Base-by-base conservation (phyloP, 2,113 vertebrate species). In the Panurus biarmicus region DNA sequence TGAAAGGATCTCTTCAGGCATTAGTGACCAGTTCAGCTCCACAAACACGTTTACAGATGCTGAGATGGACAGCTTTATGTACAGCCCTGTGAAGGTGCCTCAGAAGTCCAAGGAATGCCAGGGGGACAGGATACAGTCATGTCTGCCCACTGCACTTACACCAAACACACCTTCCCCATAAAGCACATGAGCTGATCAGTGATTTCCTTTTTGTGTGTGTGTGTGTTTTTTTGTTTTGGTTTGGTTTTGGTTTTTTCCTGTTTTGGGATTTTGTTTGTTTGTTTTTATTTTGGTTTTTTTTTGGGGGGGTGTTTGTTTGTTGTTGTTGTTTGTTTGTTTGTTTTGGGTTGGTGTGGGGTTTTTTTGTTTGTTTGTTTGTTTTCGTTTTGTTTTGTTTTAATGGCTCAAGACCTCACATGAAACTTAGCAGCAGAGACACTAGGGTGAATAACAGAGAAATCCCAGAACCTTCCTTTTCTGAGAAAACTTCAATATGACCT, bases 391-490 rank as follows among this genome's bases (percentile, higher is more conserved):
- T 60, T 53, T 57, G 12, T 38, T 92, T 57, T n/a, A 76, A 23
- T 29, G 29, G 5, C 24, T 77, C 10, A 1, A 42, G 33, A 82
- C 3, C 31, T 64, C 0, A 0, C 7, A 62, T 7, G 10, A 93
- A 79, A 79, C 17, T 31, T 10, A 7, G 51, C 50, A 20, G 17
- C 17, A 57, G 26, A 77, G 35, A 31, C 1, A 0, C 16, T 66
- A 58, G 74, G 6, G 10, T 22, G 60, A 79, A 9, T 29, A 77
- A 86, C 0, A 14, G 10, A 85, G 5, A 90, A 87, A 91, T 47
- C 50, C 4, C 38, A 62, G 31, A 73, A 38, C 24, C 12, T 69
- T 83, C 11, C 9, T 74, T 62, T 82, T 42, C 64, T 2, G 5
- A 33, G 62, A 72, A 53, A 51, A 33, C 15, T 69, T 42, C 0